Percentiles rank a stretch among this genome's conserved stretches.
Conservation (phyloP, 1,140 invertebrate species). For the Drosophila sturtevanti region DNA sequence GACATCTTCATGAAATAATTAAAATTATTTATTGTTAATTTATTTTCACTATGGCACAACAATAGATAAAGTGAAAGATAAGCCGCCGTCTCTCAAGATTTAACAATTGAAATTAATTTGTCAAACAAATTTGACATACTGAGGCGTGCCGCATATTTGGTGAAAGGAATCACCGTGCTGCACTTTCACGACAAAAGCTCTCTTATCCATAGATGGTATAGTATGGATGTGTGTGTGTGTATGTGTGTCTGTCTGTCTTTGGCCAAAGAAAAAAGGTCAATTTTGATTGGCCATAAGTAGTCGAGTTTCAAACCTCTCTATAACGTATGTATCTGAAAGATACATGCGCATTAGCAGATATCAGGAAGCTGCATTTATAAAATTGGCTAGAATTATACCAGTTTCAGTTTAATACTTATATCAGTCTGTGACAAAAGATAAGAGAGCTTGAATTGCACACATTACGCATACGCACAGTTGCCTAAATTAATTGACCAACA, state of each 20-base stretch:
- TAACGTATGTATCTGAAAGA: neutral
- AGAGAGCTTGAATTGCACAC: neutral
- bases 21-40: constrained; percentile 82
- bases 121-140: constrained; percentile 63
- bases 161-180: constrained; percentile 59
- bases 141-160: constrained; percentile 42
- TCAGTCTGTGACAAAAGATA: too few relatives aligned
- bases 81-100: constrained; percentile 41
- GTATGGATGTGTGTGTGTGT: constrained; percentile 8
- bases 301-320: constrained; percentile 56
- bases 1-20: constrained; percentile 81
- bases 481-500: neutral
- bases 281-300: constrained; percentile 28
- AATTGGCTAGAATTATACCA: neutral
- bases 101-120: constrained; percentile 79
- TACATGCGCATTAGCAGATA: neutral
- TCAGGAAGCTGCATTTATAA: neutral
- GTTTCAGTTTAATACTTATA: too few relatives aligned
- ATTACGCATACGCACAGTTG: neutral
- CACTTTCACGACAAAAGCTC: constrained; percentile 65
- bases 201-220: too few relatives aligned
- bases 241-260: constrained; percentile 14
- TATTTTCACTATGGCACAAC: constrained; percentile 62
- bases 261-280: constrained; percentile 50
- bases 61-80: constrained; percentile 73